These are phyloP conservation scores for Diarsia brunnea DNA, from an alignment of 2,888 invertebrate species.

Conservation along the genomic window DNA sequence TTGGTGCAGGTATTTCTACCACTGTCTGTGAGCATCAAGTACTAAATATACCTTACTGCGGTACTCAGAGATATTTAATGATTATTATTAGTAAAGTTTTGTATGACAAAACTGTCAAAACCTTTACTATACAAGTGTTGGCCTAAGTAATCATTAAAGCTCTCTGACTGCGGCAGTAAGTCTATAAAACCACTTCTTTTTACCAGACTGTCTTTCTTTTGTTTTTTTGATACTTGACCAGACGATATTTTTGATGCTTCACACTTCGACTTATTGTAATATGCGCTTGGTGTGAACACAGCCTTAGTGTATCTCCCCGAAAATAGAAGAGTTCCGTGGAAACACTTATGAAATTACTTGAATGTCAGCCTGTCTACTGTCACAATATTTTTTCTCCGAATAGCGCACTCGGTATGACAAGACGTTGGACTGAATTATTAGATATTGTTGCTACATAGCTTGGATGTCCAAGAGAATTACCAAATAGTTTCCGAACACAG, in stretches of 20 bases:
- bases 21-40: not conserved
- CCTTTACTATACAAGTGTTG: too few species aligned
- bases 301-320: slow-evolving; percentile 6
- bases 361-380: slow-evolving; percentile 35
- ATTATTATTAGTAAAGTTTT: too few species aligned
- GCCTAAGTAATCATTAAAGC: too few species aligned
- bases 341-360: slow-evolving; percentile 53
- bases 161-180: too few species aligned
- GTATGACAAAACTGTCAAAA: too few species aligned
- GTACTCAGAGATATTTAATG: too few species aligned
- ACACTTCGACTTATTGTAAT: not conserved
- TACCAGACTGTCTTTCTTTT: not conserved
- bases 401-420: slow-evolving; percentile 19
- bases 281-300: not conserved
- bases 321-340: slow-evolving; percentile 19
- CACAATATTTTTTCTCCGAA: slow-evolving; percentile 27
- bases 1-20: too few species aligned
- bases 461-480: slow-evolving; percentile 17
- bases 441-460: slow-evolving; percentile 19
- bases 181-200: not conserved
- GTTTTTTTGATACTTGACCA: not conserved
- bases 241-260: not conserved
- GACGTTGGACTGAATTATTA: slow-evolving; percentile 41
- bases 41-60: too few species aligned
- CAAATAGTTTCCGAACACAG: not conserved